phyloP scores from a whole-genome alignment of 2,888 invertebrate genomes.

The Agriopis leucophaearia region DNA sequence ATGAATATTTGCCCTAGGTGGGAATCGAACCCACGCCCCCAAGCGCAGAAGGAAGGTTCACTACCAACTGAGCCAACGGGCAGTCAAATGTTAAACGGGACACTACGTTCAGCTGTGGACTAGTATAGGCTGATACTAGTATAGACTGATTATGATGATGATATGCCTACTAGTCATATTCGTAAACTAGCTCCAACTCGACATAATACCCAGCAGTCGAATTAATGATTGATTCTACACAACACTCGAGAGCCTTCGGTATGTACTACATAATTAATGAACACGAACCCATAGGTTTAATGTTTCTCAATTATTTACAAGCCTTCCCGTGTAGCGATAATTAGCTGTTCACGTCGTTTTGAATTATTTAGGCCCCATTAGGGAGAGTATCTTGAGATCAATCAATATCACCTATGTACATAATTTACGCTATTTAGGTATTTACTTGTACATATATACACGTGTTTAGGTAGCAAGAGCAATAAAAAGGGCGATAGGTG shows the following conservation, averaged over 20 bases:
- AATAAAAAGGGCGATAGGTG: too few species aligned
- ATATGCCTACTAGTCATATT: neutral
- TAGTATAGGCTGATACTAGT: too few species aligned
- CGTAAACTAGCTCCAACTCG: neutral
- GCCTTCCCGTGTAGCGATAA: slow-evolving; percentile 43
- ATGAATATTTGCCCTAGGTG: too few species aligned
- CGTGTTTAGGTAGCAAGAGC: too few species aligned
- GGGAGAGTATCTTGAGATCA: slow-evolving; percentile 32
- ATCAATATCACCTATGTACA: slow-evolving; percentile 23
- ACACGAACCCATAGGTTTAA: slow-evolving; percentile 25
- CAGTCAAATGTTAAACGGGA: too few species aligned
- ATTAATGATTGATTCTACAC: slow-evolving; percentile 13
- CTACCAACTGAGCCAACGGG: too few species aligned
- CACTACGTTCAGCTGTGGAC: too few species aligned
- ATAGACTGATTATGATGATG: too few species aligned
- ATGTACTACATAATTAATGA: slow-evolving; percentile 23
- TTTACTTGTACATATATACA: neutral
- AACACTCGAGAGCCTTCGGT: neutral
- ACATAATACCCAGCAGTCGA: neutral
- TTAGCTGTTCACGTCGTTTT: slow-evolving; percentile 54
- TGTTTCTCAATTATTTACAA: slow-evolving; percentile 48
- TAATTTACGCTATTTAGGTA: neutral
- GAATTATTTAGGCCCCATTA: slow-evolving; percentile 56
- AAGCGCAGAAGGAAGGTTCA: too few species aligned
- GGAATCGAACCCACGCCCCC: too few species aligned